Base-by-base conservation (phyloP, 2,888 invertebrate genomes). In the Drosophila pegasa region DNA sequence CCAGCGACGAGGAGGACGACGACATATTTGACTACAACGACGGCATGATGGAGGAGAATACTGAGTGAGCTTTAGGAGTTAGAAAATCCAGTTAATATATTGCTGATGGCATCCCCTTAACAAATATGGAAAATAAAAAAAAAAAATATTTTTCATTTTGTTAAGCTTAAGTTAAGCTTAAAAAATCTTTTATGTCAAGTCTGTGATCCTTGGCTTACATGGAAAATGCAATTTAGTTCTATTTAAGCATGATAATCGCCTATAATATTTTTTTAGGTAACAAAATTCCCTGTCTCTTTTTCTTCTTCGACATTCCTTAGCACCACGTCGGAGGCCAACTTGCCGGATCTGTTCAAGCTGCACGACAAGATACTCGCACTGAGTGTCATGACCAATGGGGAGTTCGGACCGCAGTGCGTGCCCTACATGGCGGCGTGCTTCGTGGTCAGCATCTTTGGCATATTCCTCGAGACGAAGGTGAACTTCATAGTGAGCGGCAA, bases 401-500 rank as follows among this genome's bases (percentile, higher is more conserved):
- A 90, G 58, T 92, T 88, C 25, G 90, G 92, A 0, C 84, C 91
- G 8, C 92, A 92, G 66, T 90, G 91, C 35, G 92, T 92, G 0
- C 90, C 90, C 27, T 92, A 90, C 52, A 91, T 92, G 90, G 88
- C 90, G 0, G 90, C 89, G 12, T 89, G 91, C 35, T 92, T 92
- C 73, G 87, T 92, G 22, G 87, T 91, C 4, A 90, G 87, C 20
- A 89, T 92, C 50, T 92, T 91, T 65, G 91, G 90, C 8, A 91
- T 92, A 35, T 92, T 92, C 62, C 77, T 92, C 14, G 90, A 90
- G 50, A 90, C 91, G 10, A 92, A 92, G 71, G 92, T 92, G 7
- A 88, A 90, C 27, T 90, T 91, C 60, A 87, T 90, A 37, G 90
- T 91, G 16, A 85, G 90, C 12, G 92, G 91, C 33, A 81, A 87